Evolutionary conservation across 2,113 vertebrate genomes (phyloP), one percentile per base, ranked within the genome.

Genomic region (Calyptommatus sinebrachiatus): DNA sequence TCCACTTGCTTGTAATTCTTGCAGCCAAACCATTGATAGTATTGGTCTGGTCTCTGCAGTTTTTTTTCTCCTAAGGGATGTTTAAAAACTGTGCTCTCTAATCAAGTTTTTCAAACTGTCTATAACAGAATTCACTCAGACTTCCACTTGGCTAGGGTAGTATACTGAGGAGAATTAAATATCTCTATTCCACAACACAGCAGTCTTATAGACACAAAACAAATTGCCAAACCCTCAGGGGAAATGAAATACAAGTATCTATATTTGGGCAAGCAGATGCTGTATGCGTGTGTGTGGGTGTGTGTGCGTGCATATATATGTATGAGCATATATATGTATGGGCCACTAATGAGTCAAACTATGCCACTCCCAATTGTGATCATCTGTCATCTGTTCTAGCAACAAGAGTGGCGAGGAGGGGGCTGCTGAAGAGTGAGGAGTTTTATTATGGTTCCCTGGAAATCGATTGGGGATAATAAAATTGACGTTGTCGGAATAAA

Each of bases 401-500:
- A 87, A 86, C 81, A 73, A 73, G 89, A 91, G 87, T 91, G 86
- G 89, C 85, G 91, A 83, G 75, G 91, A 85, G 83, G 83, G 88
- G 71, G 70, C 88, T 91, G 73, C 89, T 83, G 80, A 90, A 69
- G 79, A 88, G 26, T 72, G 26, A 67, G 71, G 50, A 18, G 12
- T 57, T 57, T 57, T 57, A 57, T 57, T 29, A 5, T 50, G 22
- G 14, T 28, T 84, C 66, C 80, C 83, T 83, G n/a, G 79, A 78
- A 85, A 93, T 96, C 26, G 73, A 95, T 95, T 85, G 71, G 84
- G 78, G 85, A 90, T 92, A 95, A 94, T 93, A 90, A 90, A 94
- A 96, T 92, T 92, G 89, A 93, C 94, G 92, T 89, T 84, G 81
- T 83, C 87, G 86, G 91, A 92, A 91, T 94, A 94, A 90, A 93